Base-by-base conservation (phyloP, 2,888 invertebrate species). In the Philonicus albiceps region DNA sequence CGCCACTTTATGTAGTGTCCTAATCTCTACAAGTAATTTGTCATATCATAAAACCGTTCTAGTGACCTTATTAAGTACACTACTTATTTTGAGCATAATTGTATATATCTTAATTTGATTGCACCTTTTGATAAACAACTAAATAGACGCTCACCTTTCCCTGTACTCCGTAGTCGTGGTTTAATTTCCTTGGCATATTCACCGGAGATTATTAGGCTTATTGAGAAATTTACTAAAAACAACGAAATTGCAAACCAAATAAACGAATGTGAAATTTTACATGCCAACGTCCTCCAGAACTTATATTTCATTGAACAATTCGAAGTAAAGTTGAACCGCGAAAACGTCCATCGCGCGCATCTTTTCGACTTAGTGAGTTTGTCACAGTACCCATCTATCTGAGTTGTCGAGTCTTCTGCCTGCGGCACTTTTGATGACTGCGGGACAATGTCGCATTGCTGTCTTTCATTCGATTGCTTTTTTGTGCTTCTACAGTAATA, bases 181-280 rank as follows among this genome's bases (percentile, higher is more conserved):
- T 86, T 86, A n/a, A 86, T 53, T 7, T 86, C 85, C 34, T 86
- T 86, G 22, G 76, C 64, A 40, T 86, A 55, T 27, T 76, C 86
- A 64, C 86, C 86, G 31, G 86, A 76, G n/a, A 64, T 75, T 22
- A 86, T 55, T 86, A 86, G 55, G 37, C 34, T 76, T 78, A 86
- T 76, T 40, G 86, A 86, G 64, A 86, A 86, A 86, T 86, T 86
- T 22, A 86, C 76, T 86, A 86, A 86, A 55, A 86, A 76, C n/a
- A 86, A 37, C 37, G 76, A 86, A 76, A 86, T 75, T 37, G 76
- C 76, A 64, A 76, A 76, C 86, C 86, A 86, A 19, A 78, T 30
- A 22, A 86, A 11, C 53, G 55, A 86, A 76, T 30, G 40, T 27
- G 76, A 55, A 53, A 86, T n/a, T 86, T 78, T 86, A 13, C 30